phyloP scores from a whole-genome alignment of 2,888 invertebrate genomes.

The Listrodromus nycthemerus region DNA sequence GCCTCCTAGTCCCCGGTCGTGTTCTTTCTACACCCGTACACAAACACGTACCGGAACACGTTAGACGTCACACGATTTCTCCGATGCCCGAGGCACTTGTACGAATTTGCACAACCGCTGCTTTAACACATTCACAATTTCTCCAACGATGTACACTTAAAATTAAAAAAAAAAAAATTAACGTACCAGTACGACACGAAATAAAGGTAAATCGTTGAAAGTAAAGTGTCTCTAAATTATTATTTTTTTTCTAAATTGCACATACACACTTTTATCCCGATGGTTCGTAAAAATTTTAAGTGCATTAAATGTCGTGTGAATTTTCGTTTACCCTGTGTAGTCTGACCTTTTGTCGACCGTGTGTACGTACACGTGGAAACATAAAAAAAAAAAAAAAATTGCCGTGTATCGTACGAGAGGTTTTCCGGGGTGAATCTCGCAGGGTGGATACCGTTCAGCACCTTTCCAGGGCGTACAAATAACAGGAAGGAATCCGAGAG shows the following conservation, averaged over 20 bases:
- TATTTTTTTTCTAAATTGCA: too few species aligned
- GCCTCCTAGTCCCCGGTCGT: background rate
- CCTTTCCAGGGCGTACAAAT: conserved; percentile 64
- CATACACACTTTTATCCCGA: too few species aligned
- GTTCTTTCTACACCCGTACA: conserved; percentile 11
- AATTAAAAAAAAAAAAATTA: too few species aligned
- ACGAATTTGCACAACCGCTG: conserved; percentile 13
- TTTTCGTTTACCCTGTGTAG: background rate
- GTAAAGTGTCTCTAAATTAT: too few species aligned
- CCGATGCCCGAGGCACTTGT: conserved; percentile 3
- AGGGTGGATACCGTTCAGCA: conserved; percentile 65
- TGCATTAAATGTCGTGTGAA: too few species aligned
- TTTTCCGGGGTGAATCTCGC: conserved; percentile 39
- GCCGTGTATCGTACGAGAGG: conserved; percentile 5
- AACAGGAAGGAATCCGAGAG: conserved; percentile 66
- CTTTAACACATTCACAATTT: conserved; percentile 5
- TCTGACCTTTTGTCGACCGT: background rate
- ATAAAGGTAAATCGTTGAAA: too few species aligned
- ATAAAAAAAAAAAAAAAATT: conserved; percentile 5
- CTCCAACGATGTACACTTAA: too few species aligned
- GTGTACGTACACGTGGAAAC: conserved; percentile 3
- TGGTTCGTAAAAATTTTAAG: too few species aligned
- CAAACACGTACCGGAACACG: conserved; percentile 41
- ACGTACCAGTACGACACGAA: too few species aligned
- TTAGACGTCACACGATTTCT: conserved; percentile 28